These are phyloP conservation scores for Triplophysa siluroides DNA, from an alignment of 2,113 vertebrate genomes.

Conservation along the genomic window DNA sequence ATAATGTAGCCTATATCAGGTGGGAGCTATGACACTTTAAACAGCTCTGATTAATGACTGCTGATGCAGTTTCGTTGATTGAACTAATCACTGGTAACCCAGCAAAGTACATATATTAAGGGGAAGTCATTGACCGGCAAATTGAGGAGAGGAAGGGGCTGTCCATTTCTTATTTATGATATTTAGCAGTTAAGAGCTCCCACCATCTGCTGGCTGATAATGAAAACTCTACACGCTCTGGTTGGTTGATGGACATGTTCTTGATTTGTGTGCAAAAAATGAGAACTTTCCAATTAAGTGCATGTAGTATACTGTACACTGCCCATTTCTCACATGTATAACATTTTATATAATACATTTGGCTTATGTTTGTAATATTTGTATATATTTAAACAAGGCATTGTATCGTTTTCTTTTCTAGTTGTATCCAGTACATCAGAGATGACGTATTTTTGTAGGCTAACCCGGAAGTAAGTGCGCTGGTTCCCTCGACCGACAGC, in stretches of 20 bases:
- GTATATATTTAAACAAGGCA: background rate
- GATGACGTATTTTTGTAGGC: too few relatives aligned
- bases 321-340: background rate
- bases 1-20: slow-evolving; percentile 30
- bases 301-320: too few relatives aligned
- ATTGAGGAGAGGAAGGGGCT: slow-evolving; percentile 37
- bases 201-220: slow-evolving; percentile 29
- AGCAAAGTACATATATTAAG: slow-evolving; percentile 27
- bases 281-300: slow-evolving; percentile 1
- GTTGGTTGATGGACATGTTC: slow-evolving; percentile 12
- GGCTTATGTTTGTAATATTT: background rate
- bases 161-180: slow-evolving; percentile 53
- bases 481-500: too few relatives aligned
- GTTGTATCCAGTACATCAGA: too few relatives aligned
- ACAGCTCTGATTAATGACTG: slow-evolving; percentile 43
- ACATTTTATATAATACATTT: background rate
- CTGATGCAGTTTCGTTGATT: slow-evolving; percentile 30
- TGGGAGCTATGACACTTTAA: slow-evolving; percentile 35
- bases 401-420: too few relatives aligned
- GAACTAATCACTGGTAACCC: slow-evolving; percentile 29
- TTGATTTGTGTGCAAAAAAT: slow-evolving; percentile 7
- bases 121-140: slow-evolving; percentile 47
- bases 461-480: too few relatives aligned
- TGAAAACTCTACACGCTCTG: slow-evolving; percentile 32
- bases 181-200: slow-evolving; percentile 50